Evolutionary conservation across 2,888 invertebrate species (phyloP).

Genomic region (Pristionchus japonicus): DNA sequence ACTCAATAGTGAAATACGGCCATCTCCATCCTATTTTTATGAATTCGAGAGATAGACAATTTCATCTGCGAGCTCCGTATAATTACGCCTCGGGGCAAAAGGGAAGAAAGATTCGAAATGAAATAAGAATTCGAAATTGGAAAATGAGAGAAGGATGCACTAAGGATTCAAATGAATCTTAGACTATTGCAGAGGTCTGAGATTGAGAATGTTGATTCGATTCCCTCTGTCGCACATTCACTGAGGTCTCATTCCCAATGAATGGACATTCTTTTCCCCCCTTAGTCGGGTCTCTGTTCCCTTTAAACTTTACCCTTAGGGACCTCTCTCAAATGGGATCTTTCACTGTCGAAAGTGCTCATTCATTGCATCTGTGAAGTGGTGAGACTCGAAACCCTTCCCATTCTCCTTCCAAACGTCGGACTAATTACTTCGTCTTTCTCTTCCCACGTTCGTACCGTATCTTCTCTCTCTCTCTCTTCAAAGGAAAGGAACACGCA

Average conservation of each 20-base stretch:
- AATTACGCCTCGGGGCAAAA: conserved; percentile 5
- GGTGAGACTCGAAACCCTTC: not conserved
- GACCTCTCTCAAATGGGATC: not conserved
- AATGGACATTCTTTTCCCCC: not conserved
- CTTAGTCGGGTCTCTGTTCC: not conserved
- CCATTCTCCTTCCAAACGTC: not conserved
- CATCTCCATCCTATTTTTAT: not conserved
- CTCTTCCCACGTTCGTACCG: not conserved
- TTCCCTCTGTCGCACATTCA: not conserved
- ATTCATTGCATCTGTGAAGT: not conserved
- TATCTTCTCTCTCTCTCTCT: not conserved
- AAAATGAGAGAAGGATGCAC: not conserved
- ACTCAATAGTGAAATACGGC: not conserved
- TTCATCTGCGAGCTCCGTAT: not conserved
- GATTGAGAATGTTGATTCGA: not conserved
- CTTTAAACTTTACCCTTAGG: not conserved
- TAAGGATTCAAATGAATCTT: not conserved
- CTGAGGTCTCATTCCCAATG: conserved; percentile 14
- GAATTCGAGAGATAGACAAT: conserved; percentile 17
- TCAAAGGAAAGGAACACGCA: not conserved
- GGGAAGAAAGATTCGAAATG: conserved; percentile 5
- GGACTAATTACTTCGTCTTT: not conserved
- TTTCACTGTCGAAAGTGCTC: not conserved
- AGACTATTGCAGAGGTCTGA: not conserved
- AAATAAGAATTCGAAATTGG: conserved; percentile 33